Evolutionary conservation across 2,113 vertebrate genomes (phyloP).

Genomic region (Albula glossodonta): DNA sequence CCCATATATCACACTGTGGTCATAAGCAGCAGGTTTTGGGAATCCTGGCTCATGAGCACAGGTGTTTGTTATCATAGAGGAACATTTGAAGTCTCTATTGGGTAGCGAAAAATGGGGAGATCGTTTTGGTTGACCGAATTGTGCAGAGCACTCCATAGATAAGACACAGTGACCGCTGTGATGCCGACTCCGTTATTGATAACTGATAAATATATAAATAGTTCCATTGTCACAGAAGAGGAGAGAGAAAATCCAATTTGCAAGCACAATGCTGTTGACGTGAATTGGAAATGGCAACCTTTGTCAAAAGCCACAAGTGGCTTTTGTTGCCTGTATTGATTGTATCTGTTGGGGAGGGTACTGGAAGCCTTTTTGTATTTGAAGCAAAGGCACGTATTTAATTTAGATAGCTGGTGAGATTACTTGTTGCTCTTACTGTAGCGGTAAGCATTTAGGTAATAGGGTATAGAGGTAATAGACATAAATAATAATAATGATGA

Average conservation of each 20-base stretch:
- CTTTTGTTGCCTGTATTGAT: not conserved
- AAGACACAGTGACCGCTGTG: not conserved
- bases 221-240: not conserved
- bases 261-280: not conserved
- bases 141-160: not conserved
- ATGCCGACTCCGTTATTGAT: not conserved
- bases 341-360: not conserved
- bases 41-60: not conserved
- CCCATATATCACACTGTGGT: no score
- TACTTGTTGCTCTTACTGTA: not conserved
- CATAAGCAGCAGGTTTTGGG: no score
- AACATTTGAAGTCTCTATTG: not conserved
- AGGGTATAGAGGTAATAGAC: no score
- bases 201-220: slow-evolving; percentile 2
- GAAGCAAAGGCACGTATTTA: not conserved
- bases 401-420: not conserved
- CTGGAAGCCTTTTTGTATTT: not conserved
- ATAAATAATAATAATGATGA: no score
- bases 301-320: not conserved
- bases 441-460: not conserved
- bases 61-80: not conserved
- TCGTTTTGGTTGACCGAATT: not conserved
- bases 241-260: slow-evolving; percentile 11
- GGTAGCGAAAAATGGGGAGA: not conserved
- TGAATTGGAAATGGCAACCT: not conserved